Conservation (phyloP, 2,888 invertebrate genomes). For the Nomada lathburiana region DNA sequence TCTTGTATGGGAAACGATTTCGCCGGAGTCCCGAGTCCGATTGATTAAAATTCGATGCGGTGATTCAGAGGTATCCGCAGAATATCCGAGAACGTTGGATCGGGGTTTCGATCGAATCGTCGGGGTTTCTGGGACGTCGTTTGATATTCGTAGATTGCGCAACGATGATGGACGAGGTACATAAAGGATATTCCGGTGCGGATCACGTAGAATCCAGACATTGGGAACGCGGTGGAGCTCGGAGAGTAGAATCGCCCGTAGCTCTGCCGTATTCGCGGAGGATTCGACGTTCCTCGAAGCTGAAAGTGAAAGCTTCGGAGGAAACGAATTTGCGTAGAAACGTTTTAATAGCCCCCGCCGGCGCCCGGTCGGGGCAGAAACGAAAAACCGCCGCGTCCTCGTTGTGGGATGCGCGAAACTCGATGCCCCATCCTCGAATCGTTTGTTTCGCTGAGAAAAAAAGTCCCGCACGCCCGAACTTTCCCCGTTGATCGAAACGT, state of each 20-base stretch:
- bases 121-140: not conserved
- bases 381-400: no score
- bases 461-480: no score
- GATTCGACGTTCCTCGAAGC: not conserved
- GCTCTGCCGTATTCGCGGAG: no score
- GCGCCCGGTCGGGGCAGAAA: no score
- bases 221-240: not conserved
- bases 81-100: not conserved
- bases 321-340: not conserved
- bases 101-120: not conserved
- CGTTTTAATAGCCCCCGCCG: no score
- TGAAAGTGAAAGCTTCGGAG: not conserved
- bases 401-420: no score
- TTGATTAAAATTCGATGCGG: not conserved
- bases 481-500: no score
- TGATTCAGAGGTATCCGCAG: not conserved
- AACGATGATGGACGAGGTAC: not conserved
- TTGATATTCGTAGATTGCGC: not conserved
- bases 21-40: not conserved
- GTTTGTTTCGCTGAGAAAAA: no score
- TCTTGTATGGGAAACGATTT: not conserved
- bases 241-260: not conserved
- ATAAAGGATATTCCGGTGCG: not conserved
- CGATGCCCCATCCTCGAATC: no score
- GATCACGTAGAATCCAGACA: conserved; percentile 8